phyloP scores from a whole-genome alignment of 2,888 invertebrate genomes.

The Microctonus aethiopoides region DNA sequence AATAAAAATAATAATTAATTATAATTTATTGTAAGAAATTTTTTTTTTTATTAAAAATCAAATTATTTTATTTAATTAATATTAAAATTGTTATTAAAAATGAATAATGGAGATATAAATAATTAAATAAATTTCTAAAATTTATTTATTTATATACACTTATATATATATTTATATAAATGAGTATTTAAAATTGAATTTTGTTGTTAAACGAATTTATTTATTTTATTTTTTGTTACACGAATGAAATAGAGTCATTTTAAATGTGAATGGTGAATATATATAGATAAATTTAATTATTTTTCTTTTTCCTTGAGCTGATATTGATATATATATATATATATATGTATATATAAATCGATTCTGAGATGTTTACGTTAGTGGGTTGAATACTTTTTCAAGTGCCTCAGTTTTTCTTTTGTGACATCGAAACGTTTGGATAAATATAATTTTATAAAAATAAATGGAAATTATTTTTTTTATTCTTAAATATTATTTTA shows the following conservation, averaged over 20 bases:
- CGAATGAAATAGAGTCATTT: background rate
- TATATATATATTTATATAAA: no score
- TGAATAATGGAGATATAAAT: no score
- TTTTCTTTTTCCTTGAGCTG: constrained; percentile 6
- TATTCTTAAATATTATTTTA: no score
- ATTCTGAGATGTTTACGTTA: constrained; percentile 26
- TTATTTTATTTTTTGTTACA: background rate
- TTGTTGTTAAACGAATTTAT: background rate
- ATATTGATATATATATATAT: background rate
- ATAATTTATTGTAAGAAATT: no score
- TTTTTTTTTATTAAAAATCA: no score
- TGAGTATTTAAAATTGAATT: background rate
- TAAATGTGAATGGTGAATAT: background rate
- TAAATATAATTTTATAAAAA: constrained; percentile 4
- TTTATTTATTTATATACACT: no score
- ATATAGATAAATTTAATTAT: constrained; percentile 21
- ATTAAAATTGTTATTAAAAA: no score
- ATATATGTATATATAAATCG: constrained; percentile 13
- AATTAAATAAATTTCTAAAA: no score
- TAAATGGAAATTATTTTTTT: constrained; percentile 16
- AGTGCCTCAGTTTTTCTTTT: no score
- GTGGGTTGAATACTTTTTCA: constrained; percentile 36
- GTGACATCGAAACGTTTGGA: no score
- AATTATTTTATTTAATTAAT: no score
- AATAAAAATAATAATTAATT: no score